Conservation (phyloP, 1,140 invertebrate species). For the Drosophila leontia region DNA sequence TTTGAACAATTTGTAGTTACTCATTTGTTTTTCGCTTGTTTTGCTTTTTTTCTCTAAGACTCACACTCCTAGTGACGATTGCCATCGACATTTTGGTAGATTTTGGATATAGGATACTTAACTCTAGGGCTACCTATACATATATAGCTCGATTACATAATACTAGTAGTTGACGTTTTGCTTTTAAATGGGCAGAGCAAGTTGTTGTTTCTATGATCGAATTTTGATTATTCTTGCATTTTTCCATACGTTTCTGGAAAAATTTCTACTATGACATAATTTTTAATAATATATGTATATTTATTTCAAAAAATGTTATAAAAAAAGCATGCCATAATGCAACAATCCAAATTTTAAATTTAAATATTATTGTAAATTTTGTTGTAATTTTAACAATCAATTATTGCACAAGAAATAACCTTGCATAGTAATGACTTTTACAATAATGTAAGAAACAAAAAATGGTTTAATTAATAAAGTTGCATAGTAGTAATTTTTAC, state of each 20-base stretch:
- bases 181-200: slow-evolving; percentile 48
- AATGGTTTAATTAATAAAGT: background rate
- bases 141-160: slow-evolving; percentile 74
- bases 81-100: slow-evolving; percentile 29
- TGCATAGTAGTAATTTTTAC: background rate
- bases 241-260: background rate
- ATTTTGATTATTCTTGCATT: slow-evolving; percentile 73
- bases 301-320: background rate
- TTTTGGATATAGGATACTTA: slow-evolving; percentile 45
- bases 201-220: slow-evolving; percentile 22
- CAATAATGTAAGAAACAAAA: background rate
- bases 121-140: slow-evolving; percentile 62
- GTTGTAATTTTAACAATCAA: background rate
- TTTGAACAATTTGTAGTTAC: slow-evolving; percentile 64
- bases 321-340: background rate
- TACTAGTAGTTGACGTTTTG: slow-evolving; percentile 67
- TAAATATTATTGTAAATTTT: background rate
- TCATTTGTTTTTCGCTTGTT: slow-evolving; percentile 19
- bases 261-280: background rate
- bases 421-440: background rate
- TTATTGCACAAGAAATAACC: background rate
- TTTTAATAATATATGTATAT: no score
- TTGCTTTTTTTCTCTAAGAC: slow-evolving; percentile 24
- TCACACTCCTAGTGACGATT: slow-evolving; percentile 47
- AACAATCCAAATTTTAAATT: background rate